phyloP scores from a whole-genome alignment of 2,888 invertebrate genomes.

The Syrphus vitripennis region DNA sequence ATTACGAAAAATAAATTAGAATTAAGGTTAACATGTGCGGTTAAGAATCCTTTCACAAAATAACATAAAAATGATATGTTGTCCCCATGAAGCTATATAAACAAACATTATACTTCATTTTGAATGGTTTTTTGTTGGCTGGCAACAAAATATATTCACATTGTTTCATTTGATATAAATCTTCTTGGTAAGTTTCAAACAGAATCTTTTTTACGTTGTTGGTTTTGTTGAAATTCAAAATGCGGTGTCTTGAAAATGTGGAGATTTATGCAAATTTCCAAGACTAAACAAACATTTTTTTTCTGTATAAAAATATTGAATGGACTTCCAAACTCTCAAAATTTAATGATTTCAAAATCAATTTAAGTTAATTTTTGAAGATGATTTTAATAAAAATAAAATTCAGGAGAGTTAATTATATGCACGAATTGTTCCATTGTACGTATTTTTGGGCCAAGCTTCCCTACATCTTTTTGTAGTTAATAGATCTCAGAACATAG shows the following conservation, averaged over 20 bases:
- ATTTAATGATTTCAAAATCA: too few relatives aligned
- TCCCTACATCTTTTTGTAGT: too few relatives aligned
- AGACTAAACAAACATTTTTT: too few relatives aligned
- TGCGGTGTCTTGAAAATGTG: background rate
- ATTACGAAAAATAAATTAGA: slow-evolving; percentile 9
- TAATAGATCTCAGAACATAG: too few relatives aligned
- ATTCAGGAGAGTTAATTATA: too few relatives aligned
- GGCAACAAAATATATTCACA: background rate
- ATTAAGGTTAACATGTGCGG: background rate
- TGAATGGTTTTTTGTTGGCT: background rate
- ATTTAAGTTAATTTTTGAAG: too few relatives aligned
- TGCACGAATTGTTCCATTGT: too few relatives aligned
- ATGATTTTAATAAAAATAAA: too few relatives aligned
- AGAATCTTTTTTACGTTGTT: background rate
- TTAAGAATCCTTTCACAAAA: background rate
- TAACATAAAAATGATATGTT: slow-evolving; percentile 21
- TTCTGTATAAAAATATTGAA: too few relatives aligned
- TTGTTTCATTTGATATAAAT: background rate
- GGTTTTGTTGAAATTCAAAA: background rate
- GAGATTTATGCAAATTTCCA: too few relatives aligned
- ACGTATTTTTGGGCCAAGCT: too few relatives aligned
- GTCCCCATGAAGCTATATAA: background rate
- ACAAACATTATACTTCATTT: background rate
- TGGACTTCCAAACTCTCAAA: too few relatives aligned
- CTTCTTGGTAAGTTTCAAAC: background rate